Evolutionary conservation across 2,797 vertebrate genomes (phyloP).

Genomic region (Acrossocheilus fasciatus): DNA sequence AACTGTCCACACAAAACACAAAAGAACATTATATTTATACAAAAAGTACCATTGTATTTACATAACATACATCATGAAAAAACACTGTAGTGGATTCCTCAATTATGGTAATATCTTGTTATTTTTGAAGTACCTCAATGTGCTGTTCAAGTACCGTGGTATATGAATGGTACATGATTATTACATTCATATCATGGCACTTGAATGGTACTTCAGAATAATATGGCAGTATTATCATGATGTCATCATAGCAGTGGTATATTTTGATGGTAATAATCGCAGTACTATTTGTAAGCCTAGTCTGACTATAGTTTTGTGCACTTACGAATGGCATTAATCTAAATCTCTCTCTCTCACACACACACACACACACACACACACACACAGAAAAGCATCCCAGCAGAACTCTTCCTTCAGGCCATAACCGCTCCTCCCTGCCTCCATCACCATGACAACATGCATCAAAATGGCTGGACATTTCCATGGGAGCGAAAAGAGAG

Average conservation of each 20-base stretch:
- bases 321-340: not conserved
- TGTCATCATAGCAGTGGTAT: not conserved
- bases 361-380: constrained; percentile 22
- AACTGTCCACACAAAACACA: not conserved
- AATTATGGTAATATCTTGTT: not conserved
- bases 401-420: constrained; percentile 37
- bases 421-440: constrained; percentile 35
- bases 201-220: constrained; percentile 5
- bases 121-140: not conserved
- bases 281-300: not conserved
- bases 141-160: not conserved
- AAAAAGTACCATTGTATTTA: not conserved
- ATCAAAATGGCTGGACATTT: constrained; percentile 55
- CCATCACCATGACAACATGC: constrained; percentile 61
- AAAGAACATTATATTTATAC: not conserved
- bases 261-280: not conserved
- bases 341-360: not conserved
- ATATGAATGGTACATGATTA: not conserved
- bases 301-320: not conserved
- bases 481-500: constrained; percentile 43
- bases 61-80: not conserved
- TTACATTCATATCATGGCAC: not conserved
- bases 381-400: not conserved
- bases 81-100: not conserved
- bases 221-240: not conserved